phyloP scores from a whole-genome alignment of 2,888 invertebrate genomes.

The Dusona sp. region DNA sequence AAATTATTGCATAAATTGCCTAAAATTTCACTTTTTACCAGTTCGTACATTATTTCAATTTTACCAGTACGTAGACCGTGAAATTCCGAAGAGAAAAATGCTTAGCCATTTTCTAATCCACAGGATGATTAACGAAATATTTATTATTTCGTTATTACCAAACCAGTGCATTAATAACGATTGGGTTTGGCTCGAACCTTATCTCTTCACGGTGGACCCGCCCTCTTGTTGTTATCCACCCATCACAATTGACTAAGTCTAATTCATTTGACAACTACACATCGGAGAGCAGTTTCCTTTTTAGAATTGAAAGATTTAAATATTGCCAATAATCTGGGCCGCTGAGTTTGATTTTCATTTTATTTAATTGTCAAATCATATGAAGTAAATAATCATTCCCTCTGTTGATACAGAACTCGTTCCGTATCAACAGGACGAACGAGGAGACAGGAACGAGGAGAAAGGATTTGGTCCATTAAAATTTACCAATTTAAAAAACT shows the following conservation, averaged over 20 bases:
- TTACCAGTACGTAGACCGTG: neutral
- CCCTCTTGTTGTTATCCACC: neutral
- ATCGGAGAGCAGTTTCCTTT: neutral
- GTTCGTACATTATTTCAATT: neutral
- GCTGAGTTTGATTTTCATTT: neutral
- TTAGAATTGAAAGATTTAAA: neutral
- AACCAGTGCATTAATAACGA: neutral
- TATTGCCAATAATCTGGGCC: neutral
- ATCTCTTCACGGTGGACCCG: neutral
- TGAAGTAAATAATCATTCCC: neutral
- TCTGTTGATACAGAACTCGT: neutral
- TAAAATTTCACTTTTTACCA: neutral
- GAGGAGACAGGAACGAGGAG: no score
- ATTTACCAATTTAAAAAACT: neutral
- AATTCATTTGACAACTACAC: neutral
- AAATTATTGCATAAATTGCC: neutral
- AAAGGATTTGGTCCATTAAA: neutral
- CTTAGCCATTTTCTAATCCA: neutral
- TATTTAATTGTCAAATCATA: neutral
- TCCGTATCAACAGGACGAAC: no score
- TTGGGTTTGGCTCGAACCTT: neutral
- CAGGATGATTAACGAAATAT: neutral
- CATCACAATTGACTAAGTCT: neutral
- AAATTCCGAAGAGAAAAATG: neutral
- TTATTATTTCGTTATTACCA: neutral